A percentile compares a stretch with the other conserved stretches of the same genome.
Conservation (phyloP, 2,888 invertebrate genomes). For the Hydriomena furcata region DNA sequence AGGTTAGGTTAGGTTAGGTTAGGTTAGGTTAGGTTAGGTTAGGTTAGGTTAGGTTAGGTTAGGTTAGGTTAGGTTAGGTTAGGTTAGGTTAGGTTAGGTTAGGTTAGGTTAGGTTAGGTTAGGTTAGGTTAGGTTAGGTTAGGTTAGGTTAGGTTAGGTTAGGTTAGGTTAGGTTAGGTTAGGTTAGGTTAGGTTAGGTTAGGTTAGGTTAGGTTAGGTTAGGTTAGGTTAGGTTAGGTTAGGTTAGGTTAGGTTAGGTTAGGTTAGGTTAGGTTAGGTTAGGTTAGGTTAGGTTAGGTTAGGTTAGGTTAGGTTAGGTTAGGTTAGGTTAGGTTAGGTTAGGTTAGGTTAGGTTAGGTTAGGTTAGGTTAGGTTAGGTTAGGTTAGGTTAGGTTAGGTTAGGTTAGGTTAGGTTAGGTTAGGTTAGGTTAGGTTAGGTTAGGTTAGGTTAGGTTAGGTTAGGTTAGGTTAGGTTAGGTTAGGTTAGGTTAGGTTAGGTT, state of each 20-base stretch:
- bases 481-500: constrained; percentile 11
- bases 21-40: constrained; percentile 12
- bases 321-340: constrained; percentile 11
- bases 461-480: constrained; percentile 11
- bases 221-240: constrained; percentile 7
- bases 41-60: constrained; percentile 8
- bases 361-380: constrained; percentile 11
- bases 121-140: constrained; percentile 6
- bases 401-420: constrained; percentile 11
- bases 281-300: constrained; percentile 10
- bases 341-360: constrained; percentile 11
- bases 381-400: constrained; percentile 11
- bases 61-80: constrained; percentile 5
- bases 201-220: constrained; percentile 12
- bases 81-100: constrained; percentile 14
- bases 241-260: neutral
- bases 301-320: constrained; percentile 11
- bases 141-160: constrained; percentile 14
- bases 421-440: constrained; percentile 11
- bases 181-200: constrained; percentile 10
- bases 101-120: constrained; percentile 11
- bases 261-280: constrained; percentile 6
- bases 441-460: constrained; percentile 11
- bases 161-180: constrained; percentile 9
- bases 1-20: constrained; percentile 8